A percentile compares a stretch with the other conserved stretches of the same genome.
These are phyloP conservation scores for Anguilla marmorata DNA, from an alignment of 2,797 vertebrate species.

Conservation along the genomic window DNA sequence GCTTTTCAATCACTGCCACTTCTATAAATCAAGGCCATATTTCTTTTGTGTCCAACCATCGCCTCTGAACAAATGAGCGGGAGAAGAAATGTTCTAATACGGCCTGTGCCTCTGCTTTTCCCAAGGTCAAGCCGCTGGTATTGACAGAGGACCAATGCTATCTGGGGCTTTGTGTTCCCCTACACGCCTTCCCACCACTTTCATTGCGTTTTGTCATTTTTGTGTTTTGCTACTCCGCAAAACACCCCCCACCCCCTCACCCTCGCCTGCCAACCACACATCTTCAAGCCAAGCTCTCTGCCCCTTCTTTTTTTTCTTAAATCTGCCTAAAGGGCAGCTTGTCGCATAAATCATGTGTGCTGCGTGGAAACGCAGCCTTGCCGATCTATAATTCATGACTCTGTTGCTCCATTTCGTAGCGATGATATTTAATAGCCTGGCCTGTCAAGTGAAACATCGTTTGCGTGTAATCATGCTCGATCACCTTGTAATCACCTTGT, in stretches of 20 bases:
- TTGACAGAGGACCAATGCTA: neutral
- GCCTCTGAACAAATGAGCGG: neutral
- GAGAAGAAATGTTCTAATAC: slow-evolving; percentile 7
- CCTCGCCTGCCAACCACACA: too few relatives aligned
- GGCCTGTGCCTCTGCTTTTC: too few relatives aligned
- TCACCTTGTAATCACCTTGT: slow-evolving; percentile 39
- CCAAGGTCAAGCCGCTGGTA: neutral
- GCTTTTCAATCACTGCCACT: neutral
- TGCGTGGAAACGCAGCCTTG: slow-evolving; percentile 21
- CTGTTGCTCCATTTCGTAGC: slow-evolving; percentile 28
- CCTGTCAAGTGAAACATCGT: slow-evolving; percentile 28
- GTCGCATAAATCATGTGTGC: slow-evolving; percentile 35
- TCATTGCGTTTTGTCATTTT: too few relatives aligned
- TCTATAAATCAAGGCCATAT: slow-evolving; percentile 5
- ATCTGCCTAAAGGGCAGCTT: slow-evolving; percentile 22
- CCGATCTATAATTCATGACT: slow-evolving; percentile 45
- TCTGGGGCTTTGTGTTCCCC: neutral
- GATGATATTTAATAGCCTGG: slow-evolving; percentile 25
- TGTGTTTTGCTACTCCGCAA: slow-evolving; percentile 42
- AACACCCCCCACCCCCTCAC: neutral
- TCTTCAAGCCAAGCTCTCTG: slow-evolving; percentile 29
- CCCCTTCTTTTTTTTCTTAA: slow-evolving; percentile 38
- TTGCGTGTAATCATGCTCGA: slow-evolving; percentile 10
- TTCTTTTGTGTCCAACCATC: neutral
- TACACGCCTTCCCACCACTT: neutral